These are phyloP conservation scores for Amblyteles armatorius DNA, from an alignment of 2,888 invertebrate species.

Conservation along the genomic window DNA sequence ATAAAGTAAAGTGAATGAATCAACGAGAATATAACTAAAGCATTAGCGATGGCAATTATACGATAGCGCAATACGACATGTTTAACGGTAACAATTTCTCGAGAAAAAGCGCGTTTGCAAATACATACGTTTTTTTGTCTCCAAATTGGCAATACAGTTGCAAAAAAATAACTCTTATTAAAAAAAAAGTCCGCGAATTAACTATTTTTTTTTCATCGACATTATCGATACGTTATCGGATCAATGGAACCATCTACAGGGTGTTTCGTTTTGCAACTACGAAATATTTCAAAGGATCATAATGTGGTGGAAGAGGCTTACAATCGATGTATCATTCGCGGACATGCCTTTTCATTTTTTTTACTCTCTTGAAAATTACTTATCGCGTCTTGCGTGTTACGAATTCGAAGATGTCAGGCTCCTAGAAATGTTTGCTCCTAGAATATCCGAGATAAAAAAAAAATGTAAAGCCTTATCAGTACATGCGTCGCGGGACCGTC, in stretches of 20 bases:
- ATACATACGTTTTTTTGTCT: not conserved
- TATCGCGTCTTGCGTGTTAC: not conserved
- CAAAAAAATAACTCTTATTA: not conserved
- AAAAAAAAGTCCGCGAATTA: not conserved
- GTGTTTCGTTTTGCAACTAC: not conserved
- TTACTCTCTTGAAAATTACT: not conserved
- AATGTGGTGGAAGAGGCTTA: not conserved
- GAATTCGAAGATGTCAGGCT: not conserved
- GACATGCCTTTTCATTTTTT: constrained; percentile 1
- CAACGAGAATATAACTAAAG: constrained; percentile 15
- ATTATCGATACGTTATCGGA: not conserved
- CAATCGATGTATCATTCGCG: not conserved
- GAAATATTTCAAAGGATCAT: not conserved
- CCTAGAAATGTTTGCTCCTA: not conserved
- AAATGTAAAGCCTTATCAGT: not conserved
- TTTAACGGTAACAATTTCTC: constrained; percentile 16
- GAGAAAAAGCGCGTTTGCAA: constrained; percentile 17
- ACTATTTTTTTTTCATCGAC: constrained; percentile 1
- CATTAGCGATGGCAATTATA: constrained; percentile 20
- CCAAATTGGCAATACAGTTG: not conserved
- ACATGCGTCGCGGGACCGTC: constrained; percentile 19
- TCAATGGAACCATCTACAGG: not conserved
- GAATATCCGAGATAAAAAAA: not conserved
- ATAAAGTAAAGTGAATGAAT: not conserved
- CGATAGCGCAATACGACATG: not conserved